Percentiles rank a stretch among this genome's conserved stretches.
phyloP scores from a whole-genome alignment of 2,797 vertebrate genomes.

The Lophotriccus pileatus region DNA sequence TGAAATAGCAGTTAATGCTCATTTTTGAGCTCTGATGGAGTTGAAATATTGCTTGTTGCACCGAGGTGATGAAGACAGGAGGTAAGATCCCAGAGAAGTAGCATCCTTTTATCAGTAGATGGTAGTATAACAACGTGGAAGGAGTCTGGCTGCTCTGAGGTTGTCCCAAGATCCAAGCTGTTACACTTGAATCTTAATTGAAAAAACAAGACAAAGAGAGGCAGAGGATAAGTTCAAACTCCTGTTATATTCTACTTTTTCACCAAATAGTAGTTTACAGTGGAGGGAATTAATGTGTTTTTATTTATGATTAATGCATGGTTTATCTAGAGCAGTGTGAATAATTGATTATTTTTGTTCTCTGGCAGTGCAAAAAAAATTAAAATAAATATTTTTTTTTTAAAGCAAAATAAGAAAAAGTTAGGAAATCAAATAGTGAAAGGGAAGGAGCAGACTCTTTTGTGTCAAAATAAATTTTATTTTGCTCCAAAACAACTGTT shows the following conservation, averaged over 20 bases:
- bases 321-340: neutral
- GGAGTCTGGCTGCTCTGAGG: neutral
- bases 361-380: neutral
- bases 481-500: constrained; percentile 40
- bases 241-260: constrained; percentile 17
- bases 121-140: constrained; percentile 75
- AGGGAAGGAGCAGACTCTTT: constrained; percentile 8
- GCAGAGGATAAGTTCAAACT: neutral
- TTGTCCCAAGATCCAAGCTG: neutral
- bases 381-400: neutral
- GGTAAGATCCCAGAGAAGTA: constrained; percentile 60
- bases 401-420: neutral
- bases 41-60: constrained; percentile 4
- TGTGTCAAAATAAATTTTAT: constrained; percentile 44
- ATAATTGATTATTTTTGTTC: constrained; percentile 58
- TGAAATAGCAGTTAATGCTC: neutral
- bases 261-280: neutral
- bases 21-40: neutral
- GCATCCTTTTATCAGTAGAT: constrained; percentile 76
- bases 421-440: neutral
- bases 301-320: constrained; percentile 11
- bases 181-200: neutral
- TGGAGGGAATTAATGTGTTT: neutral
- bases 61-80: neutral
- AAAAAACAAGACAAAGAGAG: neutral